These are phyloP conservation scores for Mythimna albipuncta DNA, from an alignment of 2,888 invertebrate species.

Conservation along the genomic window DNA sequence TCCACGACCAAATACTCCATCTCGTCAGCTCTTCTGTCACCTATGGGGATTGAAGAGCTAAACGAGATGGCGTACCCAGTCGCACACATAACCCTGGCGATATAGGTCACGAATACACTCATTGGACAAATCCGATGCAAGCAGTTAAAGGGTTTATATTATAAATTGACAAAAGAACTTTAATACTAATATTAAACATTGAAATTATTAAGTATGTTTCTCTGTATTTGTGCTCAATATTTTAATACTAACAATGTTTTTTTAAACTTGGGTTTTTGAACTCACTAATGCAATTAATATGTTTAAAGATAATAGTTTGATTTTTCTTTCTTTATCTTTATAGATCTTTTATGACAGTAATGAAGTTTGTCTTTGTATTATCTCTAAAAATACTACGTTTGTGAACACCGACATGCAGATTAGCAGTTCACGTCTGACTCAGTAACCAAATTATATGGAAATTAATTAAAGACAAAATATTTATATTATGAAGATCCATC, in stretches of 20 bases:
- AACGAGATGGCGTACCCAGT: too few species aligned
- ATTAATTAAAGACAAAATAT: not conserved
- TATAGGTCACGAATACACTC: too few species aligned
- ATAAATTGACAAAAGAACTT: not conserved
- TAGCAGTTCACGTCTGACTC: not conserved
- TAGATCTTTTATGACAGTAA: not conserved
- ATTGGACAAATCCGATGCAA: too few species aligned
- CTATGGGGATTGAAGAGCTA: too few species aligned
- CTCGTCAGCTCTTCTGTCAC: too few species aligned
- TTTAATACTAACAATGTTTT: not conserved
- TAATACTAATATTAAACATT: conserved; percentile 16
- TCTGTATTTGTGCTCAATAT: not conserved
- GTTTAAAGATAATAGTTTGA: not conserved
- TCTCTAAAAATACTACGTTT: not conserved
- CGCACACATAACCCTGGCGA: too few species aligned
- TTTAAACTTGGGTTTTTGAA: not conserved
- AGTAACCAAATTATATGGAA: not conserved
- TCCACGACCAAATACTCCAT: too few species aligned
- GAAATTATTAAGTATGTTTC: not conserved
- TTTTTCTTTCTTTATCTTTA: not conserved
- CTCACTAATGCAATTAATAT: conserved; percentile 12
- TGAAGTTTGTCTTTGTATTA: too few species aligned
- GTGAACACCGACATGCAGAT: not conserved
- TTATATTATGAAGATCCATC: too few species aligned
- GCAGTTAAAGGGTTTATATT: not conserved